Conservation (phyloP, 2,797 vertebrate genomes). For the Channa striata region DNA sequence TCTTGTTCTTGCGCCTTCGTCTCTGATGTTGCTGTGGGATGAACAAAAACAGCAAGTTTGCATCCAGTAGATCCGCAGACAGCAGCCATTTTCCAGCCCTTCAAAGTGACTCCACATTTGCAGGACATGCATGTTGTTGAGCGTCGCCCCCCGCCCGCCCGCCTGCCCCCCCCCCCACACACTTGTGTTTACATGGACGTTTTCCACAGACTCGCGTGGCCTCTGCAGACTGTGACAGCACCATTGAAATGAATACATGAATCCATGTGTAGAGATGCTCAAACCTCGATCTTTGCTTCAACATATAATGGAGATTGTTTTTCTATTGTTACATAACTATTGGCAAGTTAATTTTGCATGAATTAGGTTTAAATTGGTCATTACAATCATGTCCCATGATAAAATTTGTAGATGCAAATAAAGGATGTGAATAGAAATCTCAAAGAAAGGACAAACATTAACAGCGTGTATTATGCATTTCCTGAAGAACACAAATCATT, state of each 20-base stretch:
- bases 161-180: not conserved
- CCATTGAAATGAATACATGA: too few relatives aligned
- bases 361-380: not conserved
- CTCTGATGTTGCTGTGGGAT: not conserved
- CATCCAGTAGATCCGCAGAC: not conserved
- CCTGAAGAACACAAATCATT: too few relatives aligned
- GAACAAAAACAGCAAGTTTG: not conserved
- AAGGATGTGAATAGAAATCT: too few relatives aligned
- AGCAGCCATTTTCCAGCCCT: not conserved
- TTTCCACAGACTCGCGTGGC: not conserved
- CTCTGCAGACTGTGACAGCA: not conserved
- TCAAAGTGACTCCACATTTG: not conserved
- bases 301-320: too few relatives aligned
- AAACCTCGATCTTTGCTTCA: too few relatives aligned
- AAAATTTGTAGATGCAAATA: too few relatives aligned
- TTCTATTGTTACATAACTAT: too few relatives aligned
- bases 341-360: too few relatives aligned
- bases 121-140: not conserved
- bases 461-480: not conserved
- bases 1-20: not conserved
- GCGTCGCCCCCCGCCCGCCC: not conserved
- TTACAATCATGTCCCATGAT: not conserved
- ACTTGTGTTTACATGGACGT: conserved; percentile 22
- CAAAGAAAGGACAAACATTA: too few relatives aligned
- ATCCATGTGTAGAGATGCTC: too few relatives aligned